These are phyloP conservation scores for Strigamia crassipes DNA, from an alignment of 2,888 invertebrate genomes.

Conservation along the genomic window DNA sequence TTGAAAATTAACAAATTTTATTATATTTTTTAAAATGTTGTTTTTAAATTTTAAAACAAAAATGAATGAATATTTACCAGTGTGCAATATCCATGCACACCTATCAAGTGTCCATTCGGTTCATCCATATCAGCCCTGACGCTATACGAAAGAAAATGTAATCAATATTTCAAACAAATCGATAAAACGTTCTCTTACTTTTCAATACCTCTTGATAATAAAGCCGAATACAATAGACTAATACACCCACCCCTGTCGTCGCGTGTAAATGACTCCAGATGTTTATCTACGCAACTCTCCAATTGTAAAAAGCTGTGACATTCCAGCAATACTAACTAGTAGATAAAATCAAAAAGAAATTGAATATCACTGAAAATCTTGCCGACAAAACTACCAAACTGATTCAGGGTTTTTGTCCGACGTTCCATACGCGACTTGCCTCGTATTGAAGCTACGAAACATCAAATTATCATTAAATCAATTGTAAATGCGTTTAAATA, in stretches of 20 bases:
- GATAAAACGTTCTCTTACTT: slow-evolving; percentile 54
- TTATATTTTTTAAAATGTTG: background rate
- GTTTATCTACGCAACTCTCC: slow-evolving; percentile 55
- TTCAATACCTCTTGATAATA: slow-evolving; percentile 60
- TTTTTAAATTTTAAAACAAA: no score
- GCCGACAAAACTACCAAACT: background rate
- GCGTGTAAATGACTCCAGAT: slow-evolving; percentile 56
- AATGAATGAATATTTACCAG: slow-evolving; percentile 54
- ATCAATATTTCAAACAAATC: background rate
- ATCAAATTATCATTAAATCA: background rate
- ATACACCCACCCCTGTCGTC: slow-evolving; percentile 57
- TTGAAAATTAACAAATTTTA: background rate
- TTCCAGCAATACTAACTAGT: slow-evolving; percentile 52
- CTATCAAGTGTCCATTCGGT: slow-evolving; percentile 60
- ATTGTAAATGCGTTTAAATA: background rate
- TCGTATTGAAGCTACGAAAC: background rate
- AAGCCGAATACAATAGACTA: slow-evolving; percentile 61
- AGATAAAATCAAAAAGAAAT: background rate
- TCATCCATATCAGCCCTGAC: slow-evolving; percentile 62
- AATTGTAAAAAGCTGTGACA: slow-evolving; percentile 55
- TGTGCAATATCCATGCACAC: slow-evolving; percentile 62
- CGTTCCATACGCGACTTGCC: background rate
- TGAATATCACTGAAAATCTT: background rate
- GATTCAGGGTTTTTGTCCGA: slow-evolving; percentile 6
- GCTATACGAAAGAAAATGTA: slow-evolving; percentile 53